phyloP scores from a whole-genome alignment of 53 echinoderm and acorn worm genomes.

The Echinarachnius parma region DNA sequence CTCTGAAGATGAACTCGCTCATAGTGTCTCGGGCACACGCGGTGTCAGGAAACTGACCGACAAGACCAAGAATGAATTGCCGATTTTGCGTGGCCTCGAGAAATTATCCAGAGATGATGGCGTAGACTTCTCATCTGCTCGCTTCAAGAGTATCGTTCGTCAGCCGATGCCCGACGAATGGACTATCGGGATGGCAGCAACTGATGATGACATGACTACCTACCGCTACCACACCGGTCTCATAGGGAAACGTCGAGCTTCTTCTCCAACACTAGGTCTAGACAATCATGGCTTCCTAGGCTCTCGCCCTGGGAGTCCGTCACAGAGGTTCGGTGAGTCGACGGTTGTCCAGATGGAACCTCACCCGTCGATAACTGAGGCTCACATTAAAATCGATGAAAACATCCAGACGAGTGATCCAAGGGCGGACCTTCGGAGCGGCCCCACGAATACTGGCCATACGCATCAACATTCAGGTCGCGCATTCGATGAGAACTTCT shows the following conservation, averaged over 20 bases:
- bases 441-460: too few species aligned
- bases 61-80: constrained; percentile 13
- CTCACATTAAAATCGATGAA: constrained; percentile 53
- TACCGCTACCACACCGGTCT: constrained; percentile 34
- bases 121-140: constrained; percentile 59
- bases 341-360: constrained; percentile 49
- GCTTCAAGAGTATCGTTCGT: constrained; percentile 52
- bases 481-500: constrained; percentile 53
- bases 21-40: neutral
- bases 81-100: constrained; percentile 23
- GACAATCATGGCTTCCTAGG: constrained; percentile 31
- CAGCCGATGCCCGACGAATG: constrained; percentile 41
- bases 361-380: constrained; percentile 17
- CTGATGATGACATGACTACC: constrained; percentile 36
- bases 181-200: constrained; percentile 45
- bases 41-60: constrained; percentile 1
- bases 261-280: constrained; percentile 25
- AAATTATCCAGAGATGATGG: constrained; percentile 32
- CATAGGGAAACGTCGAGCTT: constrained; percentile 29
- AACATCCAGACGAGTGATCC: constrained; percentile 7
- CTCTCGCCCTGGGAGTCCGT: constrained; percentile 15
- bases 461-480: too few species aligned
- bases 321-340: constrained; percentile 9
- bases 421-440: neutral
- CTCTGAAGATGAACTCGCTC: constrained; percentile 30